Evolutionary conservation across 2,797 vertebrate species (phyloP).

Genomic region (Xenentodon cancila): DNA sequence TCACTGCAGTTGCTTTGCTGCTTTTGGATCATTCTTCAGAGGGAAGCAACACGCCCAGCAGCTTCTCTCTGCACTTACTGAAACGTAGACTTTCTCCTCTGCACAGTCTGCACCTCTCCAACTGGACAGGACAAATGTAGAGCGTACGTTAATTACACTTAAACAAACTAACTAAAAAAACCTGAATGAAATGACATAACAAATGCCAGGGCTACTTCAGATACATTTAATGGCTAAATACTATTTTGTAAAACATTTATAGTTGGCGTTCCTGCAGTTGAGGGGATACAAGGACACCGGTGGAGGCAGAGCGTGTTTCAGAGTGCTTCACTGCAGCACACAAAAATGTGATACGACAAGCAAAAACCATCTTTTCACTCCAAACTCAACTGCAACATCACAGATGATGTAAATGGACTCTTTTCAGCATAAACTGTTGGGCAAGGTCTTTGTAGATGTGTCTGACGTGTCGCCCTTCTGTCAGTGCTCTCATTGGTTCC

Average conservation of each 20-base stretch:
- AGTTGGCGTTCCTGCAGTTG: background rate
- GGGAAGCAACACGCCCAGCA: no score
- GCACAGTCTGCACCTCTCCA: no score
- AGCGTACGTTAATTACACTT: no score
- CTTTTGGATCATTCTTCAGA: no score
- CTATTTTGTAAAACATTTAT: background rate
- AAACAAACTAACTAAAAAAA: no score
- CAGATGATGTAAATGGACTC: background rate
- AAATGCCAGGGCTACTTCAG: background rate
- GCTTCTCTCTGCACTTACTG: no score
- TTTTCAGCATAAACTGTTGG: background rate
- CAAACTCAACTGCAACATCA: background rate
- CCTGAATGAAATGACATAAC: no score
- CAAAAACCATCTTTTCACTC: background rate
- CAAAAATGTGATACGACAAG: background rate
- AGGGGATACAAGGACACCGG: constrained; percentile 2
- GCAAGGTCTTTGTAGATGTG: background rate
- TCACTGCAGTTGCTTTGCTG: no score
- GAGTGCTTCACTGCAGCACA: background rate
- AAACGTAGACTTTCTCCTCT: no score
- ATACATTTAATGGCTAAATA: background rate
- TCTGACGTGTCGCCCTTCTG: background rate
- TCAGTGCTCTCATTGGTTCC: background rate
- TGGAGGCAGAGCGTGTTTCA: no score
- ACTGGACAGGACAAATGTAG: no score